Conservation (phyloP, 2,797 vertebrate species). For the Pangasius krempfi region DNA sequence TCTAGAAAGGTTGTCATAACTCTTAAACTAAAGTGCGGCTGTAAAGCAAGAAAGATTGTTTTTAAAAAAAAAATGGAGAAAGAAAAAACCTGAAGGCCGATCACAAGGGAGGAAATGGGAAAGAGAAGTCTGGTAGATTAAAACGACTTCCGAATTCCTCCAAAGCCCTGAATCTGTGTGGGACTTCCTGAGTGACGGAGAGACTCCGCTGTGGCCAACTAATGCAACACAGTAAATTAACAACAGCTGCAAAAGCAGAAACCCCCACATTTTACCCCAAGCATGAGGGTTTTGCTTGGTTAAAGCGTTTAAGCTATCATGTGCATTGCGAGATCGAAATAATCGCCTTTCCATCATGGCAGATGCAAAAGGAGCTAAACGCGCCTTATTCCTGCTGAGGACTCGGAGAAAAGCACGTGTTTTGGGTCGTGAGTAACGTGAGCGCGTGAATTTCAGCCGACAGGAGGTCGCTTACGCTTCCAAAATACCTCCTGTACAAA, state of each 20-base stretch:
- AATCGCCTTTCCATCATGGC: slow-evolving; percentile 4
- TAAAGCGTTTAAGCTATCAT: neutral
- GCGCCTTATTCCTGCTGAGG: neutral
- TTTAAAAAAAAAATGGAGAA: neutral
- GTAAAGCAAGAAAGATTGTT: slow-evolving; percentile 11
- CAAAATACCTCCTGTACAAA: slow-evolving; percentile 40
- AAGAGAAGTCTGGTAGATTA: slow-evolving; percentile 55
- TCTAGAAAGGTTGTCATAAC: neutral
- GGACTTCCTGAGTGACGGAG: slow-evolving; percentile 44
- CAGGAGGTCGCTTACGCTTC: neutral
- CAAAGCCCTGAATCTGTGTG: slow-evolving; percentile 65
- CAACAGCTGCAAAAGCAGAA: slow-evolving; percentile 35
- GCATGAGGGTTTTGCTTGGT: too few relatives aligned
- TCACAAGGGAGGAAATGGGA: slow-evolving; percentile 37
- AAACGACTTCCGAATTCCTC: slow-evolving; percentile 79
- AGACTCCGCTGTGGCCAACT: slow-evolving; percentile 6
- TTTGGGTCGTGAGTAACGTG: slow-evolving; percentile 70
- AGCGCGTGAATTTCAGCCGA: slow-evolving; percentile 57
- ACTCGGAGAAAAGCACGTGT: slow-evolving; percentile 65
- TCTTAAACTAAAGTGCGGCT: neutral
- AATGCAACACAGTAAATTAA: slow-evolving; percentile 13
- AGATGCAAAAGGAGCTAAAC: neutral
- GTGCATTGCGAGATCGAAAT: neutral
- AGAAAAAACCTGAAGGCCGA: slow-evolving; percentile 8
- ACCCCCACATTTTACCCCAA: neutral